Conservation (phyloP, 2,113 vertebrate species). For the Spheniscus mendiculus region DNA sequence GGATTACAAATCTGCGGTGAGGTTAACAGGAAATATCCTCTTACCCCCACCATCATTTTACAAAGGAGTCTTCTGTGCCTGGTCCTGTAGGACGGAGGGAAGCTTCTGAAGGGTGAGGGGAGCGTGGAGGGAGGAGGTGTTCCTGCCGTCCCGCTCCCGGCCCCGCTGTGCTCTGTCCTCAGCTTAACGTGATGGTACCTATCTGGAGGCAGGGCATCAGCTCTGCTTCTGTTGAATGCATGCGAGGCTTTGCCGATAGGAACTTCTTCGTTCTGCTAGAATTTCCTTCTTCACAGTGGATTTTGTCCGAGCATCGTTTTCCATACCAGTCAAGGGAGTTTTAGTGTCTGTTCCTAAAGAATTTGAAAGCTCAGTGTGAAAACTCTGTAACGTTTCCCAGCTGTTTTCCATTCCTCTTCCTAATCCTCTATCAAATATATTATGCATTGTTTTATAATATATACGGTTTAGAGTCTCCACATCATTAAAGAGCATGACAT, state of each 20-base stretch:
- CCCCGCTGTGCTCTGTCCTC: background rate
- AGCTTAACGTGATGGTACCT: accelerated
- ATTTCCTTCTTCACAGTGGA: background rate
- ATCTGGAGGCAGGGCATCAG: background rate
- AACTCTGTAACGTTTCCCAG: background rate
- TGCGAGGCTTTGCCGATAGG: accelerated
- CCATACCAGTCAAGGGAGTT: background rate
- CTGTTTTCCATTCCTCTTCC: background rate
- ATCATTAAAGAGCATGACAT: background rate
- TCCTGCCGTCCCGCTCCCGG: accelerated
- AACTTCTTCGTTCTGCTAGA: accelerated
- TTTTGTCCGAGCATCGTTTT: accelerated
- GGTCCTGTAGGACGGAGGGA: background rate
- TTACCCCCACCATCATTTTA: background rate
- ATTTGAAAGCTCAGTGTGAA: background rate
- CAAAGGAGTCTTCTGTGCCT: background rate
- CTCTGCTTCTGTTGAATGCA: background rate
- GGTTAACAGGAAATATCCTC: constrained; percentile 42
- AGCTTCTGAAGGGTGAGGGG: background rate
- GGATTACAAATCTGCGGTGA: background rate
- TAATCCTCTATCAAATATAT: background rate
- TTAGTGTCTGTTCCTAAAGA: background rate
- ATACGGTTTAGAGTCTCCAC: background rate
- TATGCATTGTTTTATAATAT: background rate
- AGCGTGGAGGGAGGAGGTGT: background rate